Percentiles rank a stretch among this genome's conserved stretches.
Conservation (phyloP, 2,113 vertebrate genomes). For the Nicator chloris region DNA sequence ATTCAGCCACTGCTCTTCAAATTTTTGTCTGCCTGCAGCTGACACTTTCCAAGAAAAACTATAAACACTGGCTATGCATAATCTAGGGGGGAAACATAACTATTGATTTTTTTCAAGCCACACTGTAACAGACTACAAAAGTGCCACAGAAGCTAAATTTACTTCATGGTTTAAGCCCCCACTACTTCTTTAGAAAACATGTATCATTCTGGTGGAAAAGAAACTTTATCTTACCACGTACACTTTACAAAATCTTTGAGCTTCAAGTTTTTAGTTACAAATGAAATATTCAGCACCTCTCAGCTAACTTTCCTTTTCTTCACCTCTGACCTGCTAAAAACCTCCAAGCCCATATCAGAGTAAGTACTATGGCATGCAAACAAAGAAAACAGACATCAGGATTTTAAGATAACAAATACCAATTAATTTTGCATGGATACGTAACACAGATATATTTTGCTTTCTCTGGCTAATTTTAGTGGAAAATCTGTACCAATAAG, state of each 20-base stretch:
- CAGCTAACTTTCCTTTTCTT: background rate
- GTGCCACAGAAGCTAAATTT: background rate
- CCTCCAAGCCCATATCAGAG: background rate
- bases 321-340: background rate
- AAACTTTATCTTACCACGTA: background rate
- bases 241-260: background rate
- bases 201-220: background rate
- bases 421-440: background rate
- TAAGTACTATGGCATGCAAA: background rate
- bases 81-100: accelerated
- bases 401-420: background rate
- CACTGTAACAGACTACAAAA: background rate
- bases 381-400: background rate
- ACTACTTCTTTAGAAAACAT: background rate
- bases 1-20: background rate
- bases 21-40: background rate
- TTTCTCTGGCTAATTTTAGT: background rate
- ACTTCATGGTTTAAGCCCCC: background rate
- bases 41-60: background rate
- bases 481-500: too few species aligned
- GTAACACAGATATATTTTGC: background rate
- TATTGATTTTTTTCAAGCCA: background rate
- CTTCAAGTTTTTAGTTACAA: background rate
- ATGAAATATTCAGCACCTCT: background rate
- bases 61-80: background rate